Evolutionary conservation across 1,140 invertebrate genomes (phyloP), one percentile per base, ranked within the genome.

Genomic region (Parasteatoda tepidariorum): DNA sequence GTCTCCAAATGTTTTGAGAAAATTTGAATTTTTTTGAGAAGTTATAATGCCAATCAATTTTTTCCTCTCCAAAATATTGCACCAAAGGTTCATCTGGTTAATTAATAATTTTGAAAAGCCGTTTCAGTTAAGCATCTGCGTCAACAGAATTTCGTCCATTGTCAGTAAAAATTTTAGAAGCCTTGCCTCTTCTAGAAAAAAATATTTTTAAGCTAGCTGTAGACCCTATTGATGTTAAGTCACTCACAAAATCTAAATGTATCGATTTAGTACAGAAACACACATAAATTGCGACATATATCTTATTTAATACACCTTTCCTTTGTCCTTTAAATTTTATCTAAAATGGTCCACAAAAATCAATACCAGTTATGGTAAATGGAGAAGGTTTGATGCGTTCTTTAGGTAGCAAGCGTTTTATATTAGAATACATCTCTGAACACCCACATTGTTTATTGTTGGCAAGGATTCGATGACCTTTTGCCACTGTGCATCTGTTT

Each of bases 301-400:
- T 24, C 24, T 70, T 70, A 11, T 70, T 38, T 4, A 70, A 22
- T 2, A 22, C 33, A 18, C 67, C 38, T 28, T 70, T 70, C 24
- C 67, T 70, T 70, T 48, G 67, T 15, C 41, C 41, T 48, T 70
- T 70, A 48, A 41, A 70, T 70, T 41, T 70, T 9, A 70, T 13
- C n/a, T 48, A 18, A 70, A 70, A 70, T 70, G 67, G 62, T 6
- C 67, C 33, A 24, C 67, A 70, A 24, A 22, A 70, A 41, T 70
- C 38, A 41, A 70, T 3, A 13, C 67, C 67, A 2, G 5, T 48
- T 22, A 41, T 6, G 26, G 7, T 38, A 33, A 66, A 66, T 5
- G 62, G 30, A 24, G 11, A 15, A 13, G 5, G 30, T n/a, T 2
- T 13, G 0, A 66, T 24, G 11, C 26, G 22, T 33, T 66, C 62